These are phyloP conservation scores for Leucania comma DNA, from an alignment of 2,888 invertebrate species.

Conservation along the genomic window DNA sequence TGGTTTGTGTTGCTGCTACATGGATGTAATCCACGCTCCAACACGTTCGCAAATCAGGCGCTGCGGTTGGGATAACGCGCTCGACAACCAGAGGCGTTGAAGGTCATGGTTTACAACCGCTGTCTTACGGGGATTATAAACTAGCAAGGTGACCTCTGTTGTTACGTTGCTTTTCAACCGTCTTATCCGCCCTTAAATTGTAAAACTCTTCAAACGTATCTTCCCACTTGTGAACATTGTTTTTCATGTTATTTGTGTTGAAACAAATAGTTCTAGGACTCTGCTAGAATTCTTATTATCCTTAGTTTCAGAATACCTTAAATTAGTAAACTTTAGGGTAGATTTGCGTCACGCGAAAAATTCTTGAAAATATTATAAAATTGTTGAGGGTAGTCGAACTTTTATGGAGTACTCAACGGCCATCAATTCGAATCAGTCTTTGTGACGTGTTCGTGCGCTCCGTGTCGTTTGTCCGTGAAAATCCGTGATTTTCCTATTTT, in stretches of 20 bases:
- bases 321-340: conserved; percentile 43
- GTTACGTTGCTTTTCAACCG: too few relatives aligned
- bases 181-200: too few relatives aligned
- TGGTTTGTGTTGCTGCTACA: too few relatives aligned
- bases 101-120: too few relatives aligned
- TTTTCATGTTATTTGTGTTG: conserved; percentile 15
- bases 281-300: not conserved
- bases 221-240: conserved; percentile 17
- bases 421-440: conserved; percentile 73
- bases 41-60: too few relatives aligned
- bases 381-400: conserved; percentile 73
- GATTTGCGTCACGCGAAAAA: conserved; percentile 13
- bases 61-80: too few relatives aligned
- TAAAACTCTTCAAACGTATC: not conserved
- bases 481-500: conserved; percentile 62
- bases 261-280: conserved; percentile 6
- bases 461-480: conserved; percentile 67
- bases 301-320: conserved; percentile 52
- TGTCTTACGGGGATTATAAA: too few relatives aligned
- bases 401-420: conserved; percentile 34
- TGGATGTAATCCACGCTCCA: too few relatives aligned
- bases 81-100: too few relatives aligned
- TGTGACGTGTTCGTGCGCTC: conserved; percentile 78
- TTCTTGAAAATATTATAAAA: conserved; percentile 12
- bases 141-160: too few relatives aligned